Evolutionary conservation across 2,113 vertebrate species (phyloP).

Genomic region (Motacilla tschutschensis): DNA sequence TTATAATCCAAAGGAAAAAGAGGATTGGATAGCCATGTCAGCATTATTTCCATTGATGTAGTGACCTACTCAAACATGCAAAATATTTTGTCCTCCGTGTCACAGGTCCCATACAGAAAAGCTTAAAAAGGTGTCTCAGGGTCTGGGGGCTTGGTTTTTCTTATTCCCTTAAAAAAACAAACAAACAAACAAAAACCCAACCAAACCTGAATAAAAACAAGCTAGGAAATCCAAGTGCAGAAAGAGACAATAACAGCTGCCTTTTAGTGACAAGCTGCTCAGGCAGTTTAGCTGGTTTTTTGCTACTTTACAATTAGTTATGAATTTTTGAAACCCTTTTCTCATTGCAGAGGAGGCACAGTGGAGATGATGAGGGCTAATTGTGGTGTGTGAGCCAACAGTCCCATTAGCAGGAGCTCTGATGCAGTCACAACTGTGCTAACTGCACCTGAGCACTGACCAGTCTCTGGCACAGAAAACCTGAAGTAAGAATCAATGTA

Average conservation of each 20-base stretch:
- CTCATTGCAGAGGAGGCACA: neutral
- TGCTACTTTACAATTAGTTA: neutral
- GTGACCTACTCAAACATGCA: neutral
- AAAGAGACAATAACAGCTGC: neutral
- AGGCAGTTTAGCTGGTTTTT: neutral
- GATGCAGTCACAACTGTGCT: neutral
- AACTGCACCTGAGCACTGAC: neutral
- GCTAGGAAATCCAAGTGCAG: neutral
- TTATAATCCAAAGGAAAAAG: constrained; percentile 8
- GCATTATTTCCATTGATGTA: neutral
- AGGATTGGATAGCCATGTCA: neutral
- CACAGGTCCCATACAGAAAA: neutral
- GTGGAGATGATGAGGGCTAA: neutral
- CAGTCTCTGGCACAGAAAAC: neutral
- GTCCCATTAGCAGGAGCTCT: neutral
- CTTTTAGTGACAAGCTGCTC: neutral
- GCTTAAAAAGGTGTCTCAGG: neutral
- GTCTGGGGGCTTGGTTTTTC: neutral
- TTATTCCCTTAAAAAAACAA: neutral
- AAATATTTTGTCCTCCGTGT: neutral
- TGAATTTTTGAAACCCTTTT: neutral
- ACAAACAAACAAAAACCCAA: no score
- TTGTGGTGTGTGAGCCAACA: neutral
- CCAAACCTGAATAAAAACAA: neutral
- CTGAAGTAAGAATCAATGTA: neutral